phyloP scores from a whole-genome alignment of 2,797 vertebrate genomes.

The Sebastes glaucus region DNA sequence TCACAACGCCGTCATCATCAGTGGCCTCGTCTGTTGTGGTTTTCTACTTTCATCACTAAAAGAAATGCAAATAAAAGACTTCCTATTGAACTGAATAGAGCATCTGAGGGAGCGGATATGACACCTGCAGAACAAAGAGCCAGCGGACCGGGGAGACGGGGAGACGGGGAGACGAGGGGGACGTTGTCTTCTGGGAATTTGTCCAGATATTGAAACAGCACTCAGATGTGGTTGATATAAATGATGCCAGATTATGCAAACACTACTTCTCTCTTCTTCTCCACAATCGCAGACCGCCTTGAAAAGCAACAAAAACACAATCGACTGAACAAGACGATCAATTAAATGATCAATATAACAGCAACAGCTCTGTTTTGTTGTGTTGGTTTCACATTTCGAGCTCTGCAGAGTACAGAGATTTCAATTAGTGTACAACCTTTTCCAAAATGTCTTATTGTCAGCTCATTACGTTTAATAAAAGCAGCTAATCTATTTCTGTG shows the following conservation, averaged over 20 bases:
- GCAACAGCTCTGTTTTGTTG: background rate
- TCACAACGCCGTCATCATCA: background rate
- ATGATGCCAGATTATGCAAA: background rate
- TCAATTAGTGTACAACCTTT: background rate
- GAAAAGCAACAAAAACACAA: background rate
- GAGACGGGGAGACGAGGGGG: background rate
- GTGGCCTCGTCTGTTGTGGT: background rate
- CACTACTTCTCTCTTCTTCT: background rate
- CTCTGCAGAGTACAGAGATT: background rate
- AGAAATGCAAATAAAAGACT: background rate
- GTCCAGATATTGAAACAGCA: background rate
- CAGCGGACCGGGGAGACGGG: background rate
- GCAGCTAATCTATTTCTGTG: background rate
- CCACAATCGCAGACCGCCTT: background rate
- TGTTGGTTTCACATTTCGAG: background rate
- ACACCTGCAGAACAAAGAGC: slow-evolving; percentile 51
- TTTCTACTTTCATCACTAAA: slow-evolving; percentile 8
- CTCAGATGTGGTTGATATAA: background rate
- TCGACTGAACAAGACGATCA: background rate
- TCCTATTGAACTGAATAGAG: background rate
- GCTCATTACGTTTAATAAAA: background rate
- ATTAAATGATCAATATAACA: background rate
- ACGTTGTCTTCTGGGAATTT: background rate
- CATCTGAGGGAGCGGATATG: background rate
- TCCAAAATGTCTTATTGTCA: background rate